phyloP scores from a whole-genome alignment of 2,797 vertebrate genomes.

The Argentina silus region DNA sequence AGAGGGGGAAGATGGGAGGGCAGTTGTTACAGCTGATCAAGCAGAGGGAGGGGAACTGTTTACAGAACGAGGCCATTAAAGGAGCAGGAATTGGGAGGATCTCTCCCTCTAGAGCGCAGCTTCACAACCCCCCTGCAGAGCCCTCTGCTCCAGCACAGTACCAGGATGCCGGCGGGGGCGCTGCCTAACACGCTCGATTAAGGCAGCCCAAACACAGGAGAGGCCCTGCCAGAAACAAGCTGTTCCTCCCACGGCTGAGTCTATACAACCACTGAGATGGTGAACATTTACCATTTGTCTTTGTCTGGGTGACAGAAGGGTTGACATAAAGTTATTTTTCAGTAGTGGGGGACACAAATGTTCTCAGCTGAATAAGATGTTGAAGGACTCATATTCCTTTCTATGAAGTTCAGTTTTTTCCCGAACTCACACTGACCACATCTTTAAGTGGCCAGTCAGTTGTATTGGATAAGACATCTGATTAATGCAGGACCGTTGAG shows the following conservation, averaged over 20 bases:
- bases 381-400: background rate
- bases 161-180: slow-evolving; percentile 42
- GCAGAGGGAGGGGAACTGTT: slow-evolving; percentile 36
- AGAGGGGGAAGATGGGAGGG: background rate
- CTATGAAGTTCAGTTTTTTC: background rate
- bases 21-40: slow-evolving; percentile 48
- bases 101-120: slow-evolving; percentile 25
- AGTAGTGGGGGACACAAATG: background rate
- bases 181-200: slow-evolving; percentile 32
- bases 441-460: background rate
- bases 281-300: slow-evolving; percentile 7
- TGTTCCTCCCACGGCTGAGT: slow-evolving; percentile 14
- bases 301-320: background rate
- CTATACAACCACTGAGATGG: slow-evolving; percentile 15
- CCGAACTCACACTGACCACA: background rate
- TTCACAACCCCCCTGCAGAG: slow-evolving; percentile 32
- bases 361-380: background rate
- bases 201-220: slow-evolving; percentile 24
- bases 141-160: slow-evolving; percentile 28
- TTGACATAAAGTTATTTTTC: background rate
- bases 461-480: background rate
- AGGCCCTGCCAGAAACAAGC: slow-evolving; percentile 6
- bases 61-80: slow-evolving; percentile 30
- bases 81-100: slow-evolving; percentile 19
- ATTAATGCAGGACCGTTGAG: background rate